These are phyloP conservation scores for Maccullochella peelii DNA, from an alignment of 2,113 vertebrate genomes.

Conservation along the genomic window DNA sequence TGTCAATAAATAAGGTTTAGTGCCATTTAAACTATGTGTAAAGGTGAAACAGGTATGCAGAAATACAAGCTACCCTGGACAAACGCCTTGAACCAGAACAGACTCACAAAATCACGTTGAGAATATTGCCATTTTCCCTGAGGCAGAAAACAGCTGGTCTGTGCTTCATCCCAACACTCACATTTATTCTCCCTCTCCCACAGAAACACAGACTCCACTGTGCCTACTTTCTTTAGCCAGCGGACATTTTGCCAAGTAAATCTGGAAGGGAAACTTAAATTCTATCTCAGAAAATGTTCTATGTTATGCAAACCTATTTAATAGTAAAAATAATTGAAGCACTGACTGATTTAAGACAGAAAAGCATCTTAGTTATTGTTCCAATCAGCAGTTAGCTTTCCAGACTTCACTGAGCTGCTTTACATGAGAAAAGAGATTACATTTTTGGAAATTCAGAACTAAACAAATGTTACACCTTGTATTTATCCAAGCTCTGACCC, in stretches of 20 bases:
- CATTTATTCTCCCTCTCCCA: conserved; percentile 35
- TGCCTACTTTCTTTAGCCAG: conserved; percentile 51
- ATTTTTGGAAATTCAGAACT: background rate
- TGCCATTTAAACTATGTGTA: background rate
- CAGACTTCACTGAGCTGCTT: conserved; percentile 40
- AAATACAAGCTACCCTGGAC: background rate
- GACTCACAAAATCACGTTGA: conserved; percentile 31
- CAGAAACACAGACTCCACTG: conserved; percentile 30
- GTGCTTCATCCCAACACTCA: conserved; percentile 46
- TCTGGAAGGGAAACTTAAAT: conserved; percentile 46
- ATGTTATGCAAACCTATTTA: conserved; percentile 37
- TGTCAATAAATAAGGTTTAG: background rate
- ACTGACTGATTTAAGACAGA: conserved; percentile 38
- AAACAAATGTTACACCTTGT: background rate
- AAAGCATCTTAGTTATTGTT: too few relatives aligned
- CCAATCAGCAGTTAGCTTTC: conserved; percentile 4
- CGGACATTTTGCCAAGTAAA: conserved; percentile 58
- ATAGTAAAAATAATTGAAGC: conserved; percentile 47
- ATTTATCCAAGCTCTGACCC: background rate
- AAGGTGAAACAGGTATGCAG: background rate
- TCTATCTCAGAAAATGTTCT: conserved; percentile 45
- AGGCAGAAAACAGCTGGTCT: conserved; percentile 56
- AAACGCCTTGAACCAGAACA: conserved; percentile 14
- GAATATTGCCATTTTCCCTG: conserved; percentile 20
- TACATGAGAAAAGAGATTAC: background rate